Conservation (phyloP, 2,797 vertebrate genomes). For the Danio choprae region DNA sequence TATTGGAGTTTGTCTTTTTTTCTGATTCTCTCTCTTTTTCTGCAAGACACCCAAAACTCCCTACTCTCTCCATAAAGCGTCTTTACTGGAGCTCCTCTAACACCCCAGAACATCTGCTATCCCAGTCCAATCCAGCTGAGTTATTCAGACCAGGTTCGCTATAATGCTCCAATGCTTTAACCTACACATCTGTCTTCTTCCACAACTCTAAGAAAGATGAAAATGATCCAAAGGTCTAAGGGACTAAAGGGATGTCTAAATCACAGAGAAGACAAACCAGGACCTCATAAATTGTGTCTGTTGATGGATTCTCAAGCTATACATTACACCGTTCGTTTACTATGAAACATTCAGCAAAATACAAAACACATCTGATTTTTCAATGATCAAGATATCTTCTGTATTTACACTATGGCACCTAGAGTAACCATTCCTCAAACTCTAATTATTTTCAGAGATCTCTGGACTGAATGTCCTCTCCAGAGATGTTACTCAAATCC, state of each 20-base stretch:
- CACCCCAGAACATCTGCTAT: conserved; percentile 61
- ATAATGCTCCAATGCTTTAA: conserved; percentile 36
- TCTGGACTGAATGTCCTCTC: conserved; percentile 21
- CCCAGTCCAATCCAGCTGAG: conserved; percentile 39
- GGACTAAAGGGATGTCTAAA: conserved; percentile 26
- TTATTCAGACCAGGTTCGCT: conserved; percentile 9
- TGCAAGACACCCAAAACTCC: conserved; percentile 7
- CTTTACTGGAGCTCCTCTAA: conserved; percentile 34
- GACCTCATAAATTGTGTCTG: conserved; percentile 16
- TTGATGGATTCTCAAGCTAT: conserved; percentile 33
- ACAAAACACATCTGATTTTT: not conserved
- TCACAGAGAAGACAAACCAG: conserved; percentile 11
- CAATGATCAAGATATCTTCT: not conserved
- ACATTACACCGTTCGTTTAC: conserved; percentile 23
- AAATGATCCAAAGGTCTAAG: conserved; percentile 13
- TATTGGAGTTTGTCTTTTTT: not conserved
- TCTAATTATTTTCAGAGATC: not conserved
- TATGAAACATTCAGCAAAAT: not conserved
- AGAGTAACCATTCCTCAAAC: not conserved
- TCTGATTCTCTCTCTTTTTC: not conserved
- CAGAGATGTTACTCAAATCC: conserved; percentile 55
- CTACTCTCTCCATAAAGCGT: conserved; percentile 51
- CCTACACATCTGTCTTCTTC: conserved; percentile 30
- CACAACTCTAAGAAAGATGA: conserved; percentile 1
- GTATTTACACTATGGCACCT: not conserved